A percentile compares a stretch with the other conserved stretches of the same genome.
Evolutionary conservation across 1,140 invertebrate species (phyloP).

Genomic region (Zaprionus lachaisei): DNA sequence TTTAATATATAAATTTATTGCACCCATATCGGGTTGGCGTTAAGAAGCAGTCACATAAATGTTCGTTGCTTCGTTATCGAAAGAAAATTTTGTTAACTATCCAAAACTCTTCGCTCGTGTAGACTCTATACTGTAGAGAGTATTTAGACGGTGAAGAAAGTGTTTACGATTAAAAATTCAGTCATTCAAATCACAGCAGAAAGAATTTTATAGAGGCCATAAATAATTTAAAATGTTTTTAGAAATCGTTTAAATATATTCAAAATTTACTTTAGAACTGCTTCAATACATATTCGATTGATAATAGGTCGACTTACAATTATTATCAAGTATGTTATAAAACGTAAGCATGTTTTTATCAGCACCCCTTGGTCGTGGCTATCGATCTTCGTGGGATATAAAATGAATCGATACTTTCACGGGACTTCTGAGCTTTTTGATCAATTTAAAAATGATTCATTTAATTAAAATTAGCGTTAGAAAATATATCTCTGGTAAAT

Average conservation of each 20-base stretch:
- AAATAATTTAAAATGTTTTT: neutral
- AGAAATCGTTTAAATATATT: neutral
- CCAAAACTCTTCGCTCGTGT: neutral
- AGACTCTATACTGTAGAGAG: neutral
- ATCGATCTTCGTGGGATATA: neutral
- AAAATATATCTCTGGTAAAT: conserved; percentile 39
- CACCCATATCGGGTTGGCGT: neutral
- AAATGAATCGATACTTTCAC: neutral
- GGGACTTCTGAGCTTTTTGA: neutral
- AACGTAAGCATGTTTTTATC: neutral
- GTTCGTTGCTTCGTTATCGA: neutral
- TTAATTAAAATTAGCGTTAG: neutral
- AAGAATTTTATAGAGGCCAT: neutral
- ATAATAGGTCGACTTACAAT: neutral
- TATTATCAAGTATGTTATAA: neutral
- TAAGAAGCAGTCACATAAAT: neutral
- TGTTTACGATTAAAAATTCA: neutral
- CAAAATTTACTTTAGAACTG: neutral
- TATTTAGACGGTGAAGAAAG: neutral
- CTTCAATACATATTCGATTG: neutral
- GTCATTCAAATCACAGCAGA: neutral
- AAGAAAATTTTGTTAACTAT: neutral
- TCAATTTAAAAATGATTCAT: neutral
- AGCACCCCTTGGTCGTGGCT: neutral
- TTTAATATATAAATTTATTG: conserved; percentile 7